Base-by-base conservation (phyloP, 2,888 invertebrate species). In the Phlogophora meticulosa region DNA sequence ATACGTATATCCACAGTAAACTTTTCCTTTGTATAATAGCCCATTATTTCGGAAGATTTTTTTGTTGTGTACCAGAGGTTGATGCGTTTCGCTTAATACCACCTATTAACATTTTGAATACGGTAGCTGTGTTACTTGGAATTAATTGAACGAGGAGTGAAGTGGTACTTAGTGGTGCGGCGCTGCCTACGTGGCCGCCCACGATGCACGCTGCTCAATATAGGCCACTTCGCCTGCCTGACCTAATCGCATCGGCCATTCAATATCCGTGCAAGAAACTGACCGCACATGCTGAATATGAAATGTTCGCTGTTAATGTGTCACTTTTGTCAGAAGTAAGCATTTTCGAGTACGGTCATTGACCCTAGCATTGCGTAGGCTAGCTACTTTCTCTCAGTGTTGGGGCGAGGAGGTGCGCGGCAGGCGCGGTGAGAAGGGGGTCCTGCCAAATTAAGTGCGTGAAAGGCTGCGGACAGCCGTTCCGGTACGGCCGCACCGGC, bases 341-440 rank as follows among this genome's bases (percentile, higher is more conserved):
- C 90, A 94, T 94, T 95, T 95, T 94, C 90, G 94, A 93, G 93
- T 93, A 90, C 92, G 95, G 94, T 92, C 95, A 88, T 91, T 91
- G 95, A 95, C 95, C 95, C 93, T 92, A 93, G 90, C 90, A 94
- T 94, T 95, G 95, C 95, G 94, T 95, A 94, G 94, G 93, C 92
- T 90, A 94, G 94, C 95, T 95, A 94, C 95, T 95, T 95, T 95
- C 95, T 95, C 95, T 94, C 83, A 88, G 84, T 88, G 91, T 86
- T 88, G 90, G 83, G 81, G 88, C 90, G 90, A 89, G 86, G 91
- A 87, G 88, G 88, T 85, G 88, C 70, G 89, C 82, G 88, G 87
- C 76, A 82, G 77, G 87, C 80, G 90, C 85, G 91, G 91, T 72
- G 91, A 84, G 92, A 90, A 90, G 92, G 94, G 93, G 94, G 91